Evolutionary conservation across 2,797 vertebrate species (phyloP).

Genomic region (Lemur catta): DNA sequence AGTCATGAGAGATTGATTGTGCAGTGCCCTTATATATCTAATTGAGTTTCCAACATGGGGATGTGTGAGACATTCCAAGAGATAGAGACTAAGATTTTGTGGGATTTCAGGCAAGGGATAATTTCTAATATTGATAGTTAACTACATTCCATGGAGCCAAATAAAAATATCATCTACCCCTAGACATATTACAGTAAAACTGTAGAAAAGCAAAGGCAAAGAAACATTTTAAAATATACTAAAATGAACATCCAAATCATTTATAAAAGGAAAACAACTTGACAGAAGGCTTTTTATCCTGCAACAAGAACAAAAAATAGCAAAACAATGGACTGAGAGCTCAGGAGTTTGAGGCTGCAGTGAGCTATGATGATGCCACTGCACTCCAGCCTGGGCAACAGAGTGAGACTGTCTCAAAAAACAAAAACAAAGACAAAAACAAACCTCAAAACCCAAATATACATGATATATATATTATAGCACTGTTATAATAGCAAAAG

Average conservation of each 20-base stretch:
- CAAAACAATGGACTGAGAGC: not conserved
- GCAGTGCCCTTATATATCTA: not conserved
- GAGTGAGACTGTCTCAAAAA: too few species aligned
- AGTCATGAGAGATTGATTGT: not conserved
- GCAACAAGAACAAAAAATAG: not conserved
- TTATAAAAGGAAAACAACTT: not conserved
- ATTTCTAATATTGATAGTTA: not conserved
- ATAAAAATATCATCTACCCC: not conserved
- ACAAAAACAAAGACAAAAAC: too few species aligned
- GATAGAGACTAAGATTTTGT: not conserved
- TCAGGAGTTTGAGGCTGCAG: too few species aligned
- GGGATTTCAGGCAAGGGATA: slow-evolving; percentile 30
- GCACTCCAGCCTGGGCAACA: too few species aligned
- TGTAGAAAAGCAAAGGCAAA: not conserved
- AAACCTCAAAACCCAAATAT: too few species aligned
- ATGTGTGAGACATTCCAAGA: not conserved
- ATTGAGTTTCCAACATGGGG: not conserved
- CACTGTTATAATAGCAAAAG: too few species aligned
- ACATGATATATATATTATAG: too few species aligned
- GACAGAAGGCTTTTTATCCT: not conserved
- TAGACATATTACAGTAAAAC: not conserved
- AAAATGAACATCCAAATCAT: not conserved
- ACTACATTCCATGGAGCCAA: not conserved
- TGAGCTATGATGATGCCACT: too few species aligned
- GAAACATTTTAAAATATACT: not conserved